Evolutionary conservation across 1,140 invertebrate genomes (phyloP), one percentile per base, ranked within the genome.

Genomic region (Leptestheria dahalacensis): DNA sequence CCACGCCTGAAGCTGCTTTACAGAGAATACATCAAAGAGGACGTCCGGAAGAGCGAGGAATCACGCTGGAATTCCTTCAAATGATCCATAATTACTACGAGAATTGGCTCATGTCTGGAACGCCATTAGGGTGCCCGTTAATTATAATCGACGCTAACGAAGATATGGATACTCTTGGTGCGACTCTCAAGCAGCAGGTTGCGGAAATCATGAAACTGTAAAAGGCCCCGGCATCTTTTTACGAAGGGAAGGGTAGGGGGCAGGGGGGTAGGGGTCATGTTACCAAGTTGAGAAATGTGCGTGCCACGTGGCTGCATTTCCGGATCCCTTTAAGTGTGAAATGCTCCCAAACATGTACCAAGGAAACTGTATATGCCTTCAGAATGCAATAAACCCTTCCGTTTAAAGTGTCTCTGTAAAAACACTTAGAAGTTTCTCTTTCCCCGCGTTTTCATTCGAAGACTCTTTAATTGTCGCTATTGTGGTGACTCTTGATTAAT

Each of bases 81-180:
- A 77, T 84, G 61, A 71, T 92, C 21, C 88, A 92, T 67, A 72
- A 81, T 49, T 73, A 88, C 25, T 88, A 93, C 72, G 89, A 93
- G 72, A 80, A 88, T 51, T 93, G 89, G 89, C 71, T 93, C 6
- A 20, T 65, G 69, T 41, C 33, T 6, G 33, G 15, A 41, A 9
- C 33, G 6, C 15, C 33, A 15, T 41, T 41, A 41, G 15, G 6
- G 33, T 41, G 33, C 15, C 33, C 33, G 15, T 6, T 41, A 41
- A 41, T 41, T 41, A 41, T 41, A 6, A 41, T 41, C 33, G 33
- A 41, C 15, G 33, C 33, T 15, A 41, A 41, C 33, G 33, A 41
- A 41, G 33, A 41, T 41, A 41, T 41, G 33, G 33, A 41, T 6
- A 41, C 33, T 41, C 33, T 41, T 9, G 6, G 33, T 41, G 6